phyloP scores from a whole-genome alignment of 1,140 invertebrate genomes.

The Oedothorax gibbosus region DNA sequence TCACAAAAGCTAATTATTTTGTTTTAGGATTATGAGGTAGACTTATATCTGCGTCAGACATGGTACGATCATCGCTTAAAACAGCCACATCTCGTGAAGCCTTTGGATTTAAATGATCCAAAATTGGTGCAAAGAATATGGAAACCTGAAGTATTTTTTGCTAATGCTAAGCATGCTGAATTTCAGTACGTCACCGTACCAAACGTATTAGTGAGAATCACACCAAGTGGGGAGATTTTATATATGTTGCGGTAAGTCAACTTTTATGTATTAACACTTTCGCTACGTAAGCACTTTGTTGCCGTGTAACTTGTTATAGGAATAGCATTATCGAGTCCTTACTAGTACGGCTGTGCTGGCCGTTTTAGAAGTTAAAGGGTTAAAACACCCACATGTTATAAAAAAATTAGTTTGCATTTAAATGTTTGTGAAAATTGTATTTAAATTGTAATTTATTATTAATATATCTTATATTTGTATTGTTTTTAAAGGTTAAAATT shows the following conservation, averaged over 20 bases:
- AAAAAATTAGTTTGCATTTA: too few species aligned
- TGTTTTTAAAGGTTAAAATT: constrained; percentile 62
- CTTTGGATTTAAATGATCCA: constrained; percentile 73
- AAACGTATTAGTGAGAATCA: constrained; percentile 77
- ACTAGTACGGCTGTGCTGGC: too few species aligned
- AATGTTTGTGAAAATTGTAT: too few species aligned
- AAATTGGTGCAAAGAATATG: constrained; percentile 75
- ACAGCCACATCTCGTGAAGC: constrained; percentile 71
- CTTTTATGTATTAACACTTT: too few species aligned
- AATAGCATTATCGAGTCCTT: too few species aligned
- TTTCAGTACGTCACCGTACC: constrained; percentile 78
- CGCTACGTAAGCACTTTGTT: too few species aligned
- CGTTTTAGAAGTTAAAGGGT: too few species aligned
- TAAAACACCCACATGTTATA: too few species aligned
- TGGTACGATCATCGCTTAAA: constrained; percentile 73
- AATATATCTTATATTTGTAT: too few species aligned
- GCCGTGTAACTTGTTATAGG: too few species aligned
- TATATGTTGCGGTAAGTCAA: constrained; percentile 74
- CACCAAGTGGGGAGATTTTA: constrained; percentile 74
- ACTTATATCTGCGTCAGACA: constrained; percentile 73
- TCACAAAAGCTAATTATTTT: background rate
- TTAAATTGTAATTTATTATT: too few species aligned
- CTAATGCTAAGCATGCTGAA: constrained; percentile 77
- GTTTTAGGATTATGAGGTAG: constrained; percentile 74
- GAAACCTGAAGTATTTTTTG: constrained; percentile 79